Evolutionary conservation across 2,797 vertebrate species (phyloP).

Genomic region (Simalia tracyae): DNA sequence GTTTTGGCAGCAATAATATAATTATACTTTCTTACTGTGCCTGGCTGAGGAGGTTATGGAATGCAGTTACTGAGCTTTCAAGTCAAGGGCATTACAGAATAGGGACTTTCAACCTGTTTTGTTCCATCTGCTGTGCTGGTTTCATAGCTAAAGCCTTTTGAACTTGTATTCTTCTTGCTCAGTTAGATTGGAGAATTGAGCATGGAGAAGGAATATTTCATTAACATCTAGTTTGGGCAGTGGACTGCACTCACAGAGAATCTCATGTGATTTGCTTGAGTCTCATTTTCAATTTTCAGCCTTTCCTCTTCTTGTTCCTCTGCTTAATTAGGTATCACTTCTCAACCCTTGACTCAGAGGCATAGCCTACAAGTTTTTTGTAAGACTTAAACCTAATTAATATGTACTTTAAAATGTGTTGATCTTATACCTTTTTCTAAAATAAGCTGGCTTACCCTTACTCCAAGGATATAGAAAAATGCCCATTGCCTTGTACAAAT

Average conservation of each 20-base stretch:
- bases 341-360: background rate
- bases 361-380: background rate
- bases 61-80: background rate
- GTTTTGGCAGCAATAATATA: background rate
- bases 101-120: background rate
- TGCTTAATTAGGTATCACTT: background rate
- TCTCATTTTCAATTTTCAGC: background rate
- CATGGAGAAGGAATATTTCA: background rate
- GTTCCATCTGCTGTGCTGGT: background rate
- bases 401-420: constrained; percentile 8
- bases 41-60: background rate
- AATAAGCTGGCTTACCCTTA: background rate
- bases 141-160: background rate
- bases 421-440: background rate
- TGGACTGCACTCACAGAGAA: background rate
- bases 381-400: background rate
- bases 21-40: background rate
- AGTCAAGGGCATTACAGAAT: background rate
- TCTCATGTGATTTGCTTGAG: background rate
- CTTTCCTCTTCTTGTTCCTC: background rate
- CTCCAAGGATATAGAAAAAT: background rate
- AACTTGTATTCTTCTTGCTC: background rate
- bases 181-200: background rate
- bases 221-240: background rate
- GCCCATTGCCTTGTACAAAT: background rate